phyloP scores from a whole-genome alignment of 2,888 invertebrate genomes.

The Coelinius sp. region DNA sequence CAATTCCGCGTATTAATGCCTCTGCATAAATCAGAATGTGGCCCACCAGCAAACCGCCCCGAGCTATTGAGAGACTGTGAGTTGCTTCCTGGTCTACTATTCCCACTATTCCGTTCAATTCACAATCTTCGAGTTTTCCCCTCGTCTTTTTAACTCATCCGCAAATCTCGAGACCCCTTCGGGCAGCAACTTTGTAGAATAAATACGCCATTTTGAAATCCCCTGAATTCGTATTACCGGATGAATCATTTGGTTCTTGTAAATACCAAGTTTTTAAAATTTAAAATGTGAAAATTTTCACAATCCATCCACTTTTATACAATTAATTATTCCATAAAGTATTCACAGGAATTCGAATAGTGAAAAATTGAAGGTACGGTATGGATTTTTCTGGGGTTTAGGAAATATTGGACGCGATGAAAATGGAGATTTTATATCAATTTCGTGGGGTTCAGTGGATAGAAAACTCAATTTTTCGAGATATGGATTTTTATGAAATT shows the following conservation, averaged over 20 bases:
- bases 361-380: neutral
- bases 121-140: slow-evolving; percentile 8
- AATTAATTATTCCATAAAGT: neutral
- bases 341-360: neutral
- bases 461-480: neutral
- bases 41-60: slow-evolving; percentile 43
- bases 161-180: slow-evolving; percentile 1
- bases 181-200: slow-evolving; percentile 2
- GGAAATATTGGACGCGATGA: slow-evolving; percentile 11
- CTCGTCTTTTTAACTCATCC: neutral
- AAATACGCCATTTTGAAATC: slow-evolving; percentile 23
- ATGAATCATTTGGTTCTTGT: neutral
- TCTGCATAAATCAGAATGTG: slow-evolving; percentile 47
- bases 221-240: neutral
- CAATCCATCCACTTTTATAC: neutral
- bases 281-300: neutral
- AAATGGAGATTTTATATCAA: slow-evolving; percentile 25
- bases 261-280: neutral
- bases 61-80: slow-evolving; percentile 34
- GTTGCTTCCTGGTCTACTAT: slow-evolving; percentile 28
- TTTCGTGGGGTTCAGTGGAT: neutral
- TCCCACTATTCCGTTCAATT: slow-evolving; percentile 11
- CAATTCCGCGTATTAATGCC: slow-evolving; percentile 52
- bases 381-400: slow-evolving; percentile 23
- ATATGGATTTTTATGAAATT: neutral